These are phyloP conservation scores for Oryzias dopingdopingensis DNA, from an alignment of 2,797 vertebrate species.

Conservation along the genomic window DNA sequence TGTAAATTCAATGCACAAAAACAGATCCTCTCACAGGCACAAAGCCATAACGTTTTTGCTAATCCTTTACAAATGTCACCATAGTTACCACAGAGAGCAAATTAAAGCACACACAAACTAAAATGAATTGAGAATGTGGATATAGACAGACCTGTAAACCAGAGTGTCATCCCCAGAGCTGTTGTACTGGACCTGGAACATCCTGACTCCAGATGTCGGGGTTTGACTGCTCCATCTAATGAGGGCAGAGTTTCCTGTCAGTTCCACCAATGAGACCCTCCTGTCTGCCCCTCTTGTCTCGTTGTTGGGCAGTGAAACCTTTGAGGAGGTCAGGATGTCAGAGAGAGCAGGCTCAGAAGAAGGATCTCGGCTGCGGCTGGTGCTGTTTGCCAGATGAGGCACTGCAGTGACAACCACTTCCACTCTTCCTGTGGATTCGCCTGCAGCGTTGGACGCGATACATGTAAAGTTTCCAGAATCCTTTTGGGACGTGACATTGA, in stretches of 20 bases:
- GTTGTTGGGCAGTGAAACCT: constrained; percentile 71
- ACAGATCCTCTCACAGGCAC: not conserved
- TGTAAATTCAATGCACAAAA: constrained; percentile 24
- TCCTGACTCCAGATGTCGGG: constrained; percentile 73
- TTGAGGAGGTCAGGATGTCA: constrained; percentile 79
- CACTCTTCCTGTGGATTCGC: constrained; percentile 80
- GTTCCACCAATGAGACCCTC: constrained; percentile 76
- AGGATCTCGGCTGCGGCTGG: constrained; percentile 76
- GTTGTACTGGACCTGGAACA: constrained; percentile 87
- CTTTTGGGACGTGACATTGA: constrained; percentile 76
- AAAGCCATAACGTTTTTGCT: too few species aligned
- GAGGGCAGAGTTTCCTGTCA: constrained; percentile 80
- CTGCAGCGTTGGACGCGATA: constrained; percentile 82
- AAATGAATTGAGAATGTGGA: not conserved
- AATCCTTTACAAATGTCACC: not conserved
- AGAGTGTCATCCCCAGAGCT: constrained; percentile 82
- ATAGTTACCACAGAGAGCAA: not conserved
- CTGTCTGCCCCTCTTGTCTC: constrained; percentile 74
- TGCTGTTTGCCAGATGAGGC: constrained; percentile 82
- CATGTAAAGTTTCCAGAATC: constrained; percentile 83
- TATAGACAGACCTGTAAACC: constrained; percentile 78
- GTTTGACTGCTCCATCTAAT: constrained; percentile 81
- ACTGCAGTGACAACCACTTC: constrained; percentile 76
- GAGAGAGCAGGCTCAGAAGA: constrained; percentile 77
- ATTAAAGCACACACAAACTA: not conserved